These are phyloP conservation scores for Flexamia atlantica DNA, from an alignment of 2,888 invertebrate genomes.

Conservation along the genomic window DNA sequence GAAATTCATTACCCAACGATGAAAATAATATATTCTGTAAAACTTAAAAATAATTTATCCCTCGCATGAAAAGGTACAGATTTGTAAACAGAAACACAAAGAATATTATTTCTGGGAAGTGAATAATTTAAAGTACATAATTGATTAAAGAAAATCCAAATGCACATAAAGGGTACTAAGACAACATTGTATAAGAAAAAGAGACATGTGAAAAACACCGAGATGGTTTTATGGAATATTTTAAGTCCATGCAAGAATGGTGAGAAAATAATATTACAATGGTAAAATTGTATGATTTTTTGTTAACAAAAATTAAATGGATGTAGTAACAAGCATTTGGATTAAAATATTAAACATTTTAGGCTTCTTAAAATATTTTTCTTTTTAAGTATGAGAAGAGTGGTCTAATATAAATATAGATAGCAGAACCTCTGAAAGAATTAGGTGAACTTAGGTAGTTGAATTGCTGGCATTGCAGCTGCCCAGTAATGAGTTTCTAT, in stretches of 20 bases:
- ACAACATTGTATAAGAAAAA: not conserved
- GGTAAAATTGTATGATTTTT: not conserved
- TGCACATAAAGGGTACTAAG: not conserved
- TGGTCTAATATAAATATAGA: too few relatives aligned
- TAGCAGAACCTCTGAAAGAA: too few relatives aligned
- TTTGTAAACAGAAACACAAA: not conserved
- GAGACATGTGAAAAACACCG: not conserved
- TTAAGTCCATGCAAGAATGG: not conserved
- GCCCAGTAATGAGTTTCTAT: too few relatives aligned
- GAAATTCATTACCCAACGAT: too few relatives aligned
- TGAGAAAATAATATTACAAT: not conserved
- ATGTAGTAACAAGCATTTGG: too few relatives aligned
- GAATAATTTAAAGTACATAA: not conserved
- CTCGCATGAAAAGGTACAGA: constrained; percentile 23
- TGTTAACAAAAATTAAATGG: too few relatives aligned
- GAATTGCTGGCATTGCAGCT: too few relatives aligned
- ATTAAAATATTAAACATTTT: too few relatives aligned
- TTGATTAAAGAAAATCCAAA: not conserved
- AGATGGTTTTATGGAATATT: not conserved
- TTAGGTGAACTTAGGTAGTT: too few relatives aligned
- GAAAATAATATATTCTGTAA: not conserved
- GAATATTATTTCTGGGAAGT: not conserved
- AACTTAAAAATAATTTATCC: not conserved
- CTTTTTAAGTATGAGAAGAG: too few relatives aligned
- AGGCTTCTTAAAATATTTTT: too few relatives aligned